Base-by-base conservation (phyloP, 2,888 invertebrate genomes). In the Suillia variegata region DNA sequence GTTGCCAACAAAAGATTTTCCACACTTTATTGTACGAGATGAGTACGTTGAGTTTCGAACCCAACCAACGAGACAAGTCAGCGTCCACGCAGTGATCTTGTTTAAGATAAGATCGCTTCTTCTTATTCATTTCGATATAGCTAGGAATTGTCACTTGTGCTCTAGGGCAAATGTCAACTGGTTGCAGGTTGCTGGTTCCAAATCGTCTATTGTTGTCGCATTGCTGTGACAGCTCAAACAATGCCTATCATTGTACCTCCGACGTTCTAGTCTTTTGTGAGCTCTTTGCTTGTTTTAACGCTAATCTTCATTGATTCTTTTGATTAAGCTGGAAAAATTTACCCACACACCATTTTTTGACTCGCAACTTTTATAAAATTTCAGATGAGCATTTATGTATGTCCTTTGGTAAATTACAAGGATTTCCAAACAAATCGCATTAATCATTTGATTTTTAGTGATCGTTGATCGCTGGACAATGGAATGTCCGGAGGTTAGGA, bases 201-300 rank as follows among this genome's bases (percentile, higher is more conserved):
- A n/a, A 49, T 42, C 56, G 67, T 68, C 68, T 67, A 67, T 68
- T 68, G 67, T 68, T 62, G 31, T 13, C n/a, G 10, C 8, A 24
- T 20, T 31, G 34, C 48, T 55, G 49, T 74, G 70, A 74, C 75
- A 72, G 70, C 72, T 67, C 64, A 68, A 70, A 73, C 67, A 69
- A 65, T 68, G 47, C 34, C 31, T 18, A 45, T 12, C 20, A 31
- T 31, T 22, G 26, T 10, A 15, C 24, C n/a, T 31, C 12, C 26
- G n/a, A 21, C 48, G 31, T 6, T 48, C 31, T 8, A 21, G 49
- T 34, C 13, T 56, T 31, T n/a, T 54, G 22, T 22, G 31, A n/a
- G 20, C 45, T 22, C 38, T 50, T 34, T 33, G 48, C 13, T 33
- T 21, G 20, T 31, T 42, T 48, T 56, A 54, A 45, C 4, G 6